A percentile compares a stretch with the other conserved stretches of the same genome.
Evolutionary conservation across 2,888 invertebrate genomes (phyloP).

Genomic region (Chymomyza fuscimana): DNA sequence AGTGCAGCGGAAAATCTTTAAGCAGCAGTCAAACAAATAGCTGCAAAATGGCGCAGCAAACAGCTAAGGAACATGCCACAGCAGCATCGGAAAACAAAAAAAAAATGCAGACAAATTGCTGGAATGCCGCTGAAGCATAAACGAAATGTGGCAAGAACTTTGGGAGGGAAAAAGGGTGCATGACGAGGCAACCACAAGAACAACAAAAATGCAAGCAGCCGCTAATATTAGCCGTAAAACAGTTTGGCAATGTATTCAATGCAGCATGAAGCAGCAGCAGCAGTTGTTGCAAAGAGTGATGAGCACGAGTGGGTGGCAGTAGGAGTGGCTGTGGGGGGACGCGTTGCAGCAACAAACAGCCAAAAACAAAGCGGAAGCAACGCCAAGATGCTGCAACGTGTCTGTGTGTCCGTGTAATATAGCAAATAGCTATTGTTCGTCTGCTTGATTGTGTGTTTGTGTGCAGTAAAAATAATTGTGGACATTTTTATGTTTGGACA

Average conservation of each 20-base stretch:
- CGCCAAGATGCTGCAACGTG: background rate
- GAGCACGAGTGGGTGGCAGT: background rate
- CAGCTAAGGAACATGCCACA: constrained; percentile 19
- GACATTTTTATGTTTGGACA: background rate
- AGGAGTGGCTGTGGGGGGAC: too few relatives aligned
- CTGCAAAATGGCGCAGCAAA: constrained; percentile 45
- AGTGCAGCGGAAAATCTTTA: background rate
- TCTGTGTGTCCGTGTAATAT: background rate
- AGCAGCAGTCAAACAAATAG: constrained; percentile 40
- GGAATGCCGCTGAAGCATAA: constrained; percentile 62
- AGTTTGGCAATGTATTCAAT: constrained; percentile 67
- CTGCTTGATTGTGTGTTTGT: background rate
- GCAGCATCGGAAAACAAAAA: constrained; percentile 24
- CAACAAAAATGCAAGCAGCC: constrained; percentile 23
- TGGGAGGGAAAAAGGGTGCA: background rate
- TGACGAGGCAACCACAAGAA: constrained; percentile 23
- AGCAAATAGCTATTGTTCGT: background rate
- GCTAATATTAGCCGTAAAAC: constrained; percentile 70
- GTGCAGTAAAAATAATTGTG: background rate
- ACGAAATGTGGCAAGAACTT: constrained; percentile 36
- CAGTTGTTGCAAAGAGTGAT: background rate
- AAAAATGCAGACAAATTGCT: constrained; percentile 63
- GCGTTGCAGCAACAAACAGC: background rate
- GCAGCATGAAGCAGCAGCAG: constrained; percentile 27
- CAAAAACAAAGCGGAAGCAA: background rate